A percentile compares a stretch with the other conserved stretches of the same genome.
Evolutionary conservation across 2,888 invertebrate species (phyloP).

Genomic region (Serripes groenlandicus): DNA sequence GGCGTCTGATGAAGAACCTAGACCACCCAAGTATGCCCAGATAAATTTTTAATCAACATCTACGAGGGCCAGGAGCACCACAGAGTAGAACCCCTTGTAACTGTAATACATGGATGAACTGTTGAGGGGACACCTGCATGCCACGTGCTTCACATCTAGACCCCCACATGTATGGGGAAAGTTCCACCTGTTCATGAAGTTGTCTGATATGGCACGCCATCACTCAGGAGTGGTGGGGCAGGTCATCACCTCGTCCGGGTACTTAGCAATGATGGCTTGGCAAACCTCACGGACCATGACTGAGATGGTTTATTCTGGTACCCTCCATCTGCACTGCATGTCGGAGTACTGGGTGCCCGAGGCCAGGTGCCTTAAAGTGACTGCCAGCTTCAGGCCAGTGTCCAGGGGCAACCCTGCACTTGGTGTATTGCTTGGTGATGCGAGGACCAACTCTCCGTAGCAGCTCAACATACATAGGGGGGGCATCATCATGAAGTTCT

Average conservation of each 20-base stretch:
- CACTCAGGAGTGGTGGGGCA: constrained; percentile 40
- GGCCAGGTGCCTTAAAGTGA: constrained; percentile 42
- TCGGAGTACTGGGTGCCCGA: not conserved
- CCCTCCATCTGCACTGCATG: constrained; percentile 62
- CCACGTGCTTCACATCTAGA: constrained; percentile 30
- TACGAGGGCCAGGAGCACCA: constrained; percentile 40
- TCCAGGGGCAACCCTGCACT: constrained; percentile 39
- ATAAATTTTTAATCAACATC: constrained; percentile 67
- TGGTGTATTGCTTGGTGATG: constrained; percentile 48
- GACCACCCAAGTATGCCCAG: constrained; percentile 59
- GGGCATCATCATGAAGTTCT: constrained; percentile 68
- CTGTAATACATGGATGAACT: constrained; percentile 45
- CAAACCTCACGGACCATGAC: constrained; percentile 65
- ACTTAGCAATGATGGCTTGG: constrained; percentile 59
- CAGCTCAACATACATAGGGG: constrained; percentile 67
- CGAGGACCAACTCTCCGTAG: constrained; percentile 58
- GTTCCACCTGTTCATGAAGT: constrained; percentile 16
- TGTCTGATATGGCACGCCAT: constrained; percentile 24
- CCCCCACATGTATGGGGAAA: constrained; percentile 28
- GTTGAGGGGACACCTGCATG: constrained; percentile 18
- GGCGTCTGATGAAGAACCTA: constrained; percentile 43
- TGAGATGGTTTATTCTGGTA: constrained; percentile 63
- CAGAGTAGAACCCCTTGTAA: constrained; percentile 31
- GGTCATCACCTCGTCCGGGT: constrained; percentile 44
- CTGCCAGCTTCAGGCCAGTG: constrained; percentile 54